phyloP scores from a whole-genome alignment of 2,888 invertebrate genomes.

The Onthophagus sagittarius region DNA sequence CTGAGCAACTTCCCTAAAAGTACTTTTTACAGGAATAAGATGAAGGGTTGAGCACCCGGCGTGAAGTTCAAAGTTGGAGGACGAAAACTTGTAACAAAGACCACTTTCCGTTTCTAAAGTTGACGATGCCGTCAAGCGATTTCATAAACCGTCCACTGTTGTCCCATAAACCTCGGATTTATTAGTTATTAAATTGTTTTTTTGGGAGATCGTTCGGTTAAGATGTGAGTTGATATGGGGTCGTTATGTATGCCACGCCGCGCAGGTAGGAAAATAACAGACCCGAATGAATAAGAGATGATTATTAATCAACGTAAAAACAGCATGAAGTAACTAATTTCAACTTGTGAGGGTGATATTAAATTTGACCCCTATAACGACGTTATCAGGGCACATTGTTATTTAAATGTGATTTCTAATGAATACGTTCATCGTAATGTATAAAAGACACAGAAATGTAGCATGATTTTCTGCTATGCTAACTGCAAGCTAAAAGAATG shows the following conservation, averaged over 20 bases:
- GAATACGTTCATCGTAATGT: neutral
- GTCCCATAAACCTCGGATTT: neutral
- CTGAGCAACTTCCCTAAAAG: neutral
- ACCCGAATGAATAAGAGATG: neutral
- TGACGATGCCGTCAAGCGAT: neutral
- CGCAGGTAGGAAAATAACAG: neutral
- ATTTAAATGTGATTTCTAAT: neutral
- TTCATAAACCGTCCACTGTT: neutral
- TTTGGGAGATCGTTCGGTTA: neutral
- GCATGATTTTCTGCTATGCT: neutral
- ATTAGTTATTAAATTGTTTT: neutral
- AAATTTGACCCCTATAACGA: neutral
- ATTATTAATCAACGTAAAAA: conserved; percentile 12
- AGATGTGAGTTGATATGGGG: neutral
- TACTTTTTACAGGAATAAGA: neutral
- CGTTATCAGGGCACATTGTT: neutral
- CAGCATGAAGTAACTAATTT: neutral
- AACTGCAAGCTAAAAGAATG: neutral
- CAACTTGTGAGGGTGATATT: neutral
- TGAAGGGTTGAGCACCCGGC: neutral
- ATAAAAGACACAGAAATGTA: neutral
- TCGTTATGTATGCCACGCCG: neutral
- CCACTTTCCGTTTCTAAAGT: neutral
- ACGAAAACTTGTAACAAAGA: neutral
- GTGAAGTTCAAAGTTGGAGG: neutral